Evolutionary conservation across 2,113 vertebrate genomes (phyloP).

Genomic region (Herpetotheres cachinnans): DNA sequence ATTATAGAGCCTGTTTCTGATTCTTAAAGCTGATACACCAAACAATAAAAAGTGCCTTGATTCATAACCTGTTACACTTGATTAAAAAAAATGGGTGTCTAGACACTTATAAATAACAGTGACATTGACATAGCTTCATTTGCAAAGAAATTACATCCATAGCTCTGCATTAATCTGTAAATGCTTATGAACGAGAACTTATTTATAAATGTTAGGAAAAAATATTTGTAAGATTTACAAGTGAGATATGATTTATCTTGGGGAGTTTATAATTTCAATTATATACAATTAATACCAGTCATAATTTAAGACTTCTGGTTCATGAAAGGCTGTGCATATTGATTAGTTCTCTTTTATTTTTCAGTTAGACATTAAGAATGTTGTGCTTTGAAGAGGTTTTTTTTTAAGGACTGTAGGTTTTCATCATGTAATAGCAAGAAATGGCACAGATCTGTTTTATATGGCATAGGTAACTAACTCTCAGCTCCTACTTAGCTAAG

Average conservation of each 20-base stretch:
- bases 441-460: neutral
- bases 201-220: conserved; percentile 20
- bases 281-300: conserved; percentile 23
- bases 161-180: conserved; percentile 6
- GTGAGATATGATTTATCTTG: neutral
- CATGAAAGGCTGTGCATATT: neutral
- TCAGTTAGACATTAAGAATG: neutral
- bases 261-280: neutral
- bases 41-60: neutral
- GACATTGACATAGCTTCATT: conserved; percentile 1
- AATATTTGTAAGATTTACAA: neutral
- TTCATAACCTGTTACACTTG: neutral
- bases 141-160: conserved; percentile 13
- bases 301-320: neutral
- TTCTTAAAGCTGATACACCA: neutral
- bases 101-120: conserved; percentile 11
- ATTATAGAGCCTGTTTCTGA: neutral
- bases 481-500: neutral
- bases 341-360: neutral
- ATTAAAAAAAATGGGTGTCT: neutral
- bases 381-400: neutral
- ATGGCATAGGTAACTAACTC: neutral
- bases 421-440: neutral
- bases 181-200: conserved; percentile 4
- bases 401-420: neutral